These are phyloP conservation scores for Cheilosia vernalis DNA, from an alignment of 2,888 invertebrate genomes.

Conservation along the genomic window DNA sequence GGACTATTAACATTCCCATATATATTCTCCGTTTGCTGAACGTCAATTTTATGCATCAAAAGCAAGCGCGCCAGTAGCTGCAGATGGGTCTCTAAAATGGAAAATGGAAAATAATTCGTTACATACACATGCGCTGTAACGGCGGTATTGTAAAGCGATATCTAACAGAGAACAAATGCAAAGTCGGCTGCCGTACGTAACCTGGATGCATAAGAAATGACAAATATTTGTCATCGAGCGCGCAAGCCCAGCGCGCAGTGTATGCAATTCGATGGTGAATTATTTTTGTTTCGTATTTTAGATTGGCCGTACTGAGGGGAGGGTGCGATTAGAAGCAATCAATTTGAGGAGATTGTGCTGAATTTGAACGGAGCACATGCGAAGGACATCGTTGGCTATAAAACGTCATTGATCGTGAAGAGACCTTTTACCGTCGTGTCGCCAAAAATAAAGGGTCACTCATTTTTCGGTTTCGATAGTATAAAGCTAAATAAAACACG, in stretches of 20 bases:
- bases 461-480: too few species aligned
- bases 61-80: slow-evolving; percentile 40
- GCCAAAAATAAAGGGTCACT: too few species aligned
- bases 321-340: not conserved
- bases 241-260: not conserved
- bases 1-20: slow-evolving; percentile 72
- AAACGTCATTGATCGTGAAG: too few species aligned
- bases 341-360: slow-evolving; percentile 1
- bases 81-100: not conserved
- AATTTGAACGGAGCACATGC: not conserved
- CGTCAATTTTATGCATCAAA: slow-evolving; percentile 70
- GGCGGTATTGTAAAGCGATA: not conserved
- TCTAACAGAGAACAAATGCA: slow-evolving; percentile 20
- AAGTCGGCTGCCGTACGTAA: slow-evolving; percentile 1
- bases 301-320: too few species aligned
- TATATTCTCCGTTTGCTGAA: slow-evolving; percentile 47
- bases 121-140: slow-evolving; percentile 2
- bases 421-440: too few species aligned
- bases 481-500: too few species aligned
- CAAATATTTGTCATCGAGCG: slow-evolving; percentile 36
- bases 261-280: slow-evolving; percentile 24
- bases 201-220: slow-evolving; percentile 28
- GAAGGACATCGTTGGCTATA: not conserved
- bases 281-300: not conserved
- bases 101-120: slow-evolving; percentile 1